Percentiles rank a stretch among this genome's conserved stretches.
Conservation (phyloP, 2,797 vertebrate genomes). For the Salmo trutta region DNA sequence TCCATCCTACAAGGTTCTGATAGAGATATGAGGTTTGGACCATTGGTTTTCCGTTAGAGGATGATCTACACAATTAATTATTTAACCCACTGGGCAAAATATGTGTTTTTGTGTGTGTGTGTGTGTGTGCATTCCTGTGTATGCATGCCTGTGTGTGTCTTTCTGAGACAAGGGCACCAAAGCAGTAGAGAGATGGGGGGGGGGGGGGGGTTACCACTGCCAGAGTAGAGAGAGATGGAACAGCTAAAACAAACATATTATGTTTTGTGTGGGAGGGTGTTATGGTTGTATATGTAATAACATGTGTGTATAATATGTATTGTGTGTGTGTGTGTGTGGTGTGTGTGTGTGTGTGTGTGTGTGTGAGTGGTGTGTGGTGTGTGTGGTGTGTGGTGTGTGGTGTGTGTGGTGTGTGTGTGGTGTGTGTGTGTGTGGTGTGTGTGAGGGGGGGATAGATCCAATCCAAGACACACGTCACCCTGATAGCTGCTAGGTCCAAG, state of each 20-base stretch:
- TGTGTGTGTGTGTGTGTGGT: neutral
- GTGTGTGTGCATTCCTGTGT: neutral
- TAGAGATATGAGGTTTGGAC: no score
- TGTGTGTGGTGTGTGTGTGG: no score
- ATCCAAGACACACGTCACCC: slow-evolving; percentile 65
- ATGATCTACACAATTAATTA: no score
- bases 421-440: no score
- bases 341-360: neutral
- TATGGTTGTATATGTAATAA: no score
- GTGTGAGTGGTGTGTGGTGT: slow-evolving; percentile 28
- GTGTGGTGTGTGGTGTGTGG: neutral
- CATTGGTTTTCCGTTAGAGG: no score
- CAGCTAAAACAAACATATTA: no score
- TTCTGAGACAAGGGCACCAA: neutral
- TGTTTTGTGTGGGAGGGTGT: no score
- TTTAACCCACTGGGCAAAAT: no score
- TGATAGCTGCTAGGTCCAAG: slow-evolving; percentile 67
- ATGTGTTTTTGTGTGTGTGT: slow-evolving; percentile 1
- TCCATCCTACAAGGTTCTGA: no score
- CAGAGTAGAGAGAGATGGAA: slow-evolving; percentile 45
- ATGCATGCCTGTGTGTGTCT: slow-evolving; percentile 23
- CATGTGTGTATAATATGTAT: slow-evolving; percentile 27
- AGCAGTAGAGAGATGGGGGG: neutral
- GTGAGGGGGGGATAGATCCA: slow-evolving; percentile 15
- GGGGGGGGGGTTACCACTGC: slow-evolving; percentile 16